Conservation (phyloP, 1,140 invertebrate genomes). For the Hermetia illucens region DNA sequence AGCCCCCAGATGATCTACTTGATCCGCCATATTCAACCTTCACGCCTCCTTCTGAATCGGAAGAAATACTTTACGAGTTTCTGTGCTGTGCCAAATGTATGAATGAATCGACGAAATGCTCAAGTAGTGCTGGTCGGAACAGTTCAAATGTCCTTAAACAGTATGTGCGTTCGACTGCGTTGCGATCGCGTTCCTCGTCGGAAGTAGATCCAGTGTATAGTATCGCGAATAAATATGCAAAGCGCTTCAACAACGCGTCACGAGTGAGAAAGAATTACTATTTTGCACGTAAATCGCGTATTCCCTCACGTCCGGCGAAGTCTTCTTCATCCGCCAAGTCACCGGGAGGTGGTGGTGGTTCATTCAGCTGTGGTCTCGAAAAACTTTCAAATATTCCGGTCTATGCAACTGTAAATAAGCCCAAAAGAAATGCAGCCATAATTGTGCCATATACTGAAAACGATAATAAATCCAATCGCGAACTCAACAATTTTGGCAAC, state of each 20-base stretch:
- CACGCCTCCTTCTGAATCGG: slow-evolving; percentile 9
- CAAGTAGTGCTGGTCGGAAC: slow-evolving; percentile 4
- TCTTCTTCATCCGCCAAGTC: too few relatives aligned
- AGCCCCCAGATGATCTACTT: slow-evolving; percentile 14
- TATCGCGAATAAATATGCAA: slow-evolving; percentile 23
- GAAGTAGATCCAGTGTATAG: slow-evolving; percentile 23
- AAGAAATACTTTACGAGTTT: slow-evolving; percentile 27
- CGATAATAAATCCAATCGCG: not conserved
- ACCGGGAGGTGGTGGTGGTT: too few relatives aligned
- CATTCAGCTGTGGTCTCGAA: too few relatives aligned
- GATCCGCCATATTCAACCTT: slow-evolving; percentile 25
- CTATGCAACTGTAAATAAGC: slow-evolving; percentile 10
- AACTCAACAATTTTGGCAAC: not conserved
- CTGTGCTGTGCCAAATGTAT: slow-evolving; percentile 30
- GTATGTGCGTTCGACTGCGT: slow-evolving; percentile 1
- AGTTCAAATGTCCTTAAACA: slow-evolving; percentile 5
- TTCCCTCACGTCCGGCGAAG: slow-evolving; percentile 1
- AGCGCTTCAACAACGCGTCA: not conserved
- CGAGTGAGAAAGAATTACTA: not conserved
- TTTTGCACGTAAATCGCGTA: too few relatives aligned
- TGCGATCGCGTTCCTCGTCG: slow-evolving; percentile 5
- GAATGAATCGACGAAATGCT: slow-evolving; percentile 14
- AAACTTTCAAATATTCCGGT: too few relatives aligned
- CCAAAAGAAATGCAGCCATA: not conserved
- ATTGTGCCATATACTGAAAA: not conserved